These are phyloP conservation scores for Drosophila leontia DNA, from an alignment of 1,140 invertebrate species.

Conservation along the genomic window DNA sequence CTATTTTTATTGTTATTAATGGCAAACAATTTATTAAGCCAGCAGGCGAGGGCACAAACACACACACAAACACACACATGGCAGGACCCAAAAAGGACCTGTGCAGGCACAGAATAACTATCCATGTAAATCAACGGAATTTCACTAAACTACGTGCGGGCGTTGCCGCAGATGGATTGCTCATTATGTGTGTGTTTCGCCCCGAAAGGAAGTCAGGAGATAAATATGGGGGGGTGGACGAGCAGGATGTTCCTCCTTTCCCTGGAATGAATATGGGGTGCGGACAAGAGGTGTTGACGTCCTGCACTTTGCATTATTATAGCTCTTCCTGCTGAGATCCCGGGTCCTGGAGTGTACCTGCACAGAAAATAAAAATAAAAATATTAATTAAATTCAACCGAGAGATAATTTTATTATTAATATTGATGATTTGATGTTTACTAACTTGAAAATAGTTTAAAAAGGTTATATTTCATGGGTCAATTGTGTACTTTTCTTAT, in stretches of 20 bases:
- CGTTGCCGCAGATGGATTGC: constrained; percentile 79
- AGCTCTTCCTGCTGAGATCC: constrained; percentile 12
- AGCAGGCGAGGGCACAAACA: constrained; percentile 36
- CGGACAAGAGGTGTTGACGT: constrained; percentile 69
- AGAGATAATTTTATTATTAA: not conserved
- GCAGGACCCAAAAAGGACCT: not conserved
- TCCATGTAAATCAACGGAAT: constrained; percentile 73
- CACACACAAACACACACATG: constrained; percentile 53
- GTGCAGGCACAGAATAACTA: constrained; percentile 9
- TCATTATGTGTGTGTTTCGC: constrained; percentile 55
- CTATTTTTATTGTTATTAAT: constrained; percentile 85
- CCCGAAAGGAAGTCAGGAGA: constrained; percentile 15
- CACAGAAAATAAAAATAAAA: not conserved
- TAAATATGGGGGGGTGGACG: constrained; percentile 16
- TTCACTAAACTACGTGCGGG: constrained; percentile 83
- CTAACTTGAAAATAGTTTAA: no score
- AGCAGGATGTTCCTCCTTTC: not conserved
- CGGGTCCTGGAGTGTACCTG: not conserved
- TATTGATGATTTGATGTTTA: no score
- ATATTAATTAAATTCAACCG: not conserved
- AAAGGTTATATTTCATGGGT: no score
- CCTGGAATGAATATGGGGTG: not conserved
- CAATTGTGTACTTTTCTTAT: no score
- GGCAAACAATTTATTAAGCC: constrained; percentile 84
- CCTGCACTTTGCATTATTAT: constrained; percentile 58